These are phyloP conservation scores for Euthynnus affinis DNA, from an alignment of 2,797 vertebrate species.

Conservation along the genomic window DNA sequence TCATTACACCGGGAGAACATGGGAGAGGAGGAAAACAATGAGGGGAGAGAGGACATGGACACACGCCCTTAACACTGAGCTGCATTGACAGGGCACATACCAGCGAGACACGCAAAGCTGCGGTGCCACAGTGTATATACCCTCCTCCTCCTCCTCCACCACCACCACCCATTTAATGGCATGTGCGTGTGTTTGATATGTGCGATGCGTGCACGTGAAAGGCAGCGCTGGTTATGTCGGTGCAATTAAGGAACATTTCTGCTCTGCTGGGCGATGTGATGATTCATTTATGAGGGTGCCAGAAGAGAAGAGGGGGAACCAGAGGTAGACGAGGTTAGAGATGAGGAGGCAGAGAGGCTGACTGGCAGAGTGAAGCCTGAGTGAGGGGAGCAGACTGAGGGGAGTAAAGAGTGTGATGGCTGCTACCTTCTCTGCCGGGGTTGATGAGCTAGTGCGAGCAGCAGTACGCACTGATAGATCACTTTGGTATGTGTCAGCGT, in stretches of 20 bases:
- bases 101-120: constrained; percentile 66
- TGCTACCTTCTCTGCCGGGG: constrained; percentile 44
- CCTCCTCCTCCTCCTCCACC: background rate
- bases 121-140: background rate
- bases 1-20: constrained; percentile 78
- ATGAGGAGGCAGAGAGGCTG: constrained; percentile 40
- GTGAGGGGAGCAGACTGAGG: constrained; percentile 58
- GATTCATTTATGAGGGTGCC: constrained; percentile 83
- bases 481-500: constrained; percentile 69
- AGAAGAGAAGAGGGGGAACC: constrained; percentile 54
- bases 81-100: constrained; percentile 72
- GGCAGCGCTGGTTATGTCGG: constrained; percentile 72
- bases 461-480: constrained; percentile 59
- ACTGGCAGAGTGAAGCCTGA: constrained; percentile 44
- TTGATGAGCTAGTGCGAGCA: constrained; percentile 54
- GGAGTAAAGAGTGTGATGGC: constrained; percentile 54
- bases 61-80: constrained; percentile 69
- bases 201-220: constrained; percentile 38
- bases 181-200: constrained; percentile 49
- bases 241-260: constrained; percentile 84
- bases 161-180: constrained; percentile 59
- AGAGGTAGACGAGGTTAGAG: constrained; percentile 67
- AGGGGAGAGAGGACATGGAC: constrained; percentile 57
- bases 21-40: constrained; percentile 71
- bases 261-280: constrained; percentile 81